A percentile compares a stretch with the other conserved stretches of the same genome.
phyloP scores from a whole-genome alignment of 1,140 invertebrate species.

The Drosophila pseudoobscura region DNA sequence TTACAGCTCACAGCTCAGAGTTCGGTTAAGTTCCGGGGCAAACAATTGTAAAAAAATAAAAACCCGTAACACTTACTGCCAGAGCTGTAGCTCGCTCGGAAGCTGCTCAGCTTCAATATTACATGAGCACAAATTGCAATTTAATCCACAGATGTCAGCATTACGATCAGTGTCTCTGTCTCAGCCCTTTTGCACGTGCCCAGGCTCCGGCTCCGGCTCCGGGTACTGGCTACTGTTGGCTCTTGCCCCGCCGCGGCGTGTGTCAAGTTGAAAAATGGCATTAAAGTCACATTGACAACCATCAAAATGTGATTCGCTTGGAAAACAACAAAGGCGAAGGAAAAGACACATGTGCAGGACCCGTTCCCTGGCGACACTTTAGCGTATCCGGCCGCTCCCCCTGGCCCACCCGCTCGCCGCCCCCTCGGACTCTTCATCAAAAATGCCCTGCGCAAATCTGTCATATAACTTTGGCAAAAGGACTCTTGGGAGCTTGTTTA shows the following conservation, averaged over 20 bases:
- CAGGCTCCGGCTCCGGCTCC: neutral
- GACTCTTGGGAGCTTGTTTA: conserved; percentile 83
- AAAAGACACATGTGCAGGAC: conserved; percentile 61
- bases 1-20: too few relatives aligned
- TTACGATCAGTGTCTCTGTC: conserved; percentile 68
- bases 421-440: conserved; percentile 66
- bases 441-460: conserved; percentile 75
- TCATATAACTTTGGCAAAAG: conserved; percentile 80
- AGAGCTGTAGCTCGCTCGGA: conserved; percentile 6
- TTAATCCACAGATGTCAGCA: conserved; percentile 84
- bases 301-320: conserved; percentile 82
- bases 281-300: conserved; percentile 83
- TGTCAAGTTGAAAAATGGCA: conserved; percentile 81
- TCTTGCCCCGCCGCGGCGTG: conserved; percentile 15
- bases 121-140: conserved; percentile 84
- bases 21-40: conserved; percentile 29
- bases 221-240: too few relatives aligned
- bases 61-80: conserved; percentile 39
- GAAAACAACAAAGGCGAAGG: conserved; percentile 64
- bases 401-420: conserved; percentile 4
- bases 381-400: conserved; percentile 43
- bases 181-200: conserved; percentile 72
- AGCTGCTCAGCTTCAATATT: conserved; percentile 64
- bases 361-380: conserved; percentile 73
- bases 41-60: conserved; percentile 46